phyloP scores from a whole-genome alignment of 2,888 invertebrate species.

The Troides oblongomaculatus region DNA sequence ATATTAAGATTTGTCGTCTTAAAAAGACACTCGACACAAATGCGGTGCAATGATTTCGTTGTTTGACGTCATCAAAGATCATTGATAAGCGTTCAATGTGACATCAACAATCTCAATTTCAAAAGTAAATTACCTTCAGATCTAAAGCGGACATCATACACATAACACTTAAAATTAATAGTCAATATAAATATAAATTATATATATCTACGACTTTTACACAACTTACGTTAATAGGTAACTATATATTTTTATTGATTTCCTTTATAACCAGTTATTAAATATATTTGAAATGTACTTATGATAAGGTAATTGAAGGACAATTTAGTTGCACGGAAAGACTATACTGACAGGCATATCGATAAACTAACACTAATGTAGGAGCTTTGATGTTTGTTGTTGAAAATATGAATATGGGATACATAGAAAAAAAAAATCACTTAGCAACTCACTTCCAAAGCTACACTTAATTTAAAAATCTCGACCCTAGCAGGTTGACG shows the following conservation, averaged over 20 bases:
- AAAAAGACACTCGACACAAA: slow-evolving; percentile 5
- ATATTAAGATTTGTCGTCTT: slow-evolving; percentile 5
- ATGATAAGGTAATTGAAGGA: background rate
- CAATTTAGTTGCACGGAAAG: background rate
- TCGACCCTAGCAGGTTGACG: background rate
- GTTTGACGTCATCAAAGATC: slow-evolving; percentile 21
- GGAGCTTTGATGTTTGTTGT: background rate
- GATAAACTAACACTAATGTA: background rate
- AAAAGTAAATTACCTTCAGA: slow-evolving; percentile 22
- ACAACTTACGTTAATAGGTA: slow-evolving; percentile 7
- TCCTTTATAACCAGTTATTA: background rate
- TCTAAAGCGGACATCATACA: slow-evolving; percentile 25
- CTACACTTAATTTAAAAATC: background rate
- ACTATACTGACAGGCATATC: background rate
- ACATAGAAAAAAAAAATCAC: background rate
- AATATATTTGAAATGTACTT: background rate
- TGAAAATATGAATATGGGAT: background rate
- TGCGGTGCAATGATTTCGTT: background rate
- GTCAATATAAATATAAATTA: slow-evolving; percentile 20
- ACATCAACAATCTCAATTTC: slow-evolving; percentile 19
- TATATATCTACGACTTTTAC: slow-evolving; percentile 11
- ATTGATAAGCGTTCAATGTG: slow-evolving; percentile 18
- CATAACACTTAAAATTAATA: slow-evolving; percentile 24
- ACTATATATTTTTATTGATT: background rate
- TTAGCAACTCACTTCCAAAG: background rate